A percentile compares a stretch with the other conserved stretches of the same genome.
Conservation (phyloP, 2,797 vertebrate genomes). For the Columba guinea region DNA sequence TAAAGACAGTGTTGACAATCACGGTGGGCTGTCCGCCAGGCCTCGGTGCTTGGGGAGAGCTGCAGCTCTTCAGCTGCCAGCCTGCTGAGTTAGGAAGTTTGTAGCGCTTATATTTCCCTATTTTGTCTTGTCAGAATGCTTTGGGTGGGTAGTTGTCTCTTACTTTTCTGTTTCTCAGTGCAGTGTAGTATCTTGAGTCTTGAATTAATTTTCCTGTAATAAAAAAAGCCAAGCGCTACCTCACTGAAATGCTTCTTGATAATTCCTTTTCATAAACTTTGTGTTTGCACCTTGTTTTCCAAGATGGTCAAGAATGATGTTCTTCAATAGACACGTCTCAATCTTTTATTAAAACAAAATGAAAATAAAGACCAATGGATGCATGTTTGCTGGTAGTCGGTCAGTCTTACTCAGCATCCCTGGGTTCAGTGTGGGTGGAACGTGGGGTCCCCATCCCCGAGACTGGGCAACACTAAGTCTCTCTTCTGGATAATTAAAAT, state of each 20-base stretch:
- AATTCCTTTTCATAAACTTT: not conserved
- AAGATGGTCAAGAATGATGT: not conserved
- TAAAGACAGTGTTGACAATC: not conserved
- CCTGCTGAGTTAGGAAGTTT: not conserved
- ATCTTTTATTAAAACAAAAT: not conserved
- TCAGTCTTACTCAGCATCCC: not conserved
- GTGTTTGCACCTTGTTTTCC: not conserved
- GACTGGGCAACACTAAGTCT: not conserved
- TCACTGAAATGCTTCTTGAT: not conserved
- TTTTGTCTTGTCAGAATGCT: not conserved
- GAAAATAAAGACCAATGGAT: fast-evolving
- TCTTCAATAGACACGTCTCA: fast-evolving
- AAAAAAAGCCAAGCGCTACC: not conserved
- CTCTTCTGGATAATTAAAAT: not conserved
- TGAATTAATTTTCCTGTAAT: not conserved
- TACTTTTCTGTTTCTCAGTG: not conserved
- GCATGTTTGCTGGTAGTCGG: not conserved
- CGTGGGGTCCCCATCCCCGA: fast-evolving
- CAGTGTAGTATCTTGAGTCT: not conserved
- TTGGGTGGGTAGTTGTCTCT: not conserved
- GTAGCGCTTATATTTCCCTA: not conserved
- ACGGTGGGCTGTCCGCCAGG: not conserved
- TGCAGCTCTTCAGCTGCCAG: not conserved
- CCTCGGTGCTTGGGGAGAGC: not conserved
- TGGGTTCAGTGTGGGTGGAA: not conserved